Evolutionary conservation across 2,113 vertebrate species (phyloP).

Genomic region (Manacus vitellinus): DNA sequence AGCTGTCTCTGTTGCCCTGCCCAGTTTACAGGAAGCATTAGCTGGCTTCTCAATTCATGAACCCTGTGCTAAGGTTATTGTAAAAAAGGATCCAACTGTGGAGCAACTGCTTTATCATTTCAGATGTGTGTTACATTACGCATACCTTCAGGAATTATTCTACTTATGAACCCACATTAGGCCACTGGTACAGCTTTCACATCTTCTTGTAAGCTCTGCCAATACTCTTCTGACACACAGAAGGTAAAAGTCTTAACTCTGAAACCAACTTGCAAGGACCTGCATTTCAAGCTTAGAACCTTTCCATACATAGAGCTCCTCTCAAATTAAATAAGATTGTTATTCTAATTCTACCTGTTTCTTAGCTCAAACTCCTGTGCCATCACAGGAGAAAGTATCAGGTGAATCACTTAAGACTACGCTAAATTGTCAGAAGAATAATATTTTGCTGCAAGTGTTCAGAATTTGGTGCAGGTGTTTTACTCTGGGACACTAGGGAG

Average conservation of each 20-base stretch:
- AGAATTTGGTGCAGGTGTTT: background rate
- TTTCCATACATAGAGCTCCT: background rate
- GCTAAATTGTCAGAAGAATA: background rate
- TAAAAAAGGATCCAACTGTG: background rate
- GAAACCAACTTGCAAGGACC: background rate
- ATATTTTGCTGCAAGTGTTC: background rate
- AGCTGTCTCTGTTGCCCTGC: background rate
- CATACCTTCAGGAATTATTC: conserved; percentile 44
- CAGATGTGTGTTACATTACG: background rate
- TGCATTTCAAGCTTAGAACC: background rate
- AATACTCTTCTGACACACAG: background rate
- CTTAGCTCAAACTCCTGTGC: background rate
- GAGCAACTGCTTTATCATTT: conserved; percentile 32
- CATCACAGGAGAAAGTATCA: background rate
- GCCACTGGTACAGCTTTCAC: background rate
- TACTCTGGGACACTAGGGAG: background rate
- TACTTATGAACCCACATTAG: background rate
- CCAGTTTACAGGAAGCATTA: background rate
- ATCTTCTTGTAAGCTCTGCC: background rate
- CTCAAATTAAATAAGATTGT: background rate
- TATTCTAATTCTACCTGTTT: conserved; percentile 1
- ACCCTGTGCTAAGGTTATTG: background rate
- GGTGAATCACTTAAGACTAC: background rate
- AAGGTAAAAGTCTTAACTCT: conserved; percentile 42
- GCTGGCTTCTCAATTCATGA: background rate